Percentiles rank a stretch among this genome's conserved stretches.
Conservation (phyloP, 2,888 invertebrate genomes). For the Dasypolia templi region DNA sequence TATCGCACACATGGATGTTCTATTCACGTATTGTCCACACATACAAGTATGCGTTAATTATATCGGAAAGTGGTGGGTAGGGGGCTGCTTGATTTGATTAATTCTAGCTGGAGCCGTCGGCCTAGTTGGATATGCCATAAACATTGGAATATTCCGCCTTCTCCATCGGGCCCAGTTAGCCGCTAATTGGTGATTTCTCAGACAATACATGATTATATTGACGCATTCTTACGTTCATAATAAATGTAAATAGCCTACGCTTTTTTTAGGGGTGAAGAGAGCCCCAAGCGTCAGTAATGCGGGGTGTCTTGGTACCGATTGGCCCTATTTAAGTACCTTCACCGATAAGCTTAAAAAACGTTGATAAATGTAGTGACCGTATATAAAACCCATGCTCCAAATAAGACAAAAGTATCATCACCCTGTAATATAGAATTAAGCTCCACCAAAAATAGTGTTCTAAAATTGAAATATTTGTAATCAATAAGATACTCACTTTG, state of each 20-base stretch:
- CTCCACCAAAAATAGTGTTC: not conserved
- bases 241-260: slow-evolving; percentile 59
- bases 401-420: not conserved
- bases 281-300: slow-evolving; percentile 38
- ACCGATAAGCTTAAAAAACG: slow-evolving; percentile 20
- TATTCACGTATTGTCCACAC: slow-evolving; percentile 87
- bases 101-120: slow-evolving; percentile 87
- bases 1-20: slow-evolving; percentile 86
- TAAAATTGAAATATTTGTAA: not conserved
- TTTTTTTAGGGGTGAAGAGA: slow-evolving; percentile 57
- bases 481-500: not conserved
- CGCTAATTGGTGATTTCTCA: slow-evolving; percentile 80
- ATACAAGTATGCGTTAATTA: slow-evolving; percentile 89
- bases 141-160: slow-evolving; percentile 86
- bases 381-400: not conserved
- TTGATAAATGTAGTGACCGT: not conserved
- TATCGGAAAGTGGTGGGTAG: slow-evolving; percentile 90
- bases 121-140: slow-evolving; percentile 87
- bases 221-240: slow-evolving; percentile 62
- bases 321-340: slow-evolving; percentile 54
- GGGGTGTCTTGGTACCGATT: slow-evolving; percentile 63
- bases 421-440: not conserved
- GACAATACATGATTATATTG: slow-evolving; percentile 63
- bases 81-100: slow-evolving; percentile 90
- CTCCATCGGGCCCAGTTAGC: slow-evolving; percentile 75